Conservation (phyloP, 2,888 invertebrate species). For the Chrysomela aeneicollis region DNA sequence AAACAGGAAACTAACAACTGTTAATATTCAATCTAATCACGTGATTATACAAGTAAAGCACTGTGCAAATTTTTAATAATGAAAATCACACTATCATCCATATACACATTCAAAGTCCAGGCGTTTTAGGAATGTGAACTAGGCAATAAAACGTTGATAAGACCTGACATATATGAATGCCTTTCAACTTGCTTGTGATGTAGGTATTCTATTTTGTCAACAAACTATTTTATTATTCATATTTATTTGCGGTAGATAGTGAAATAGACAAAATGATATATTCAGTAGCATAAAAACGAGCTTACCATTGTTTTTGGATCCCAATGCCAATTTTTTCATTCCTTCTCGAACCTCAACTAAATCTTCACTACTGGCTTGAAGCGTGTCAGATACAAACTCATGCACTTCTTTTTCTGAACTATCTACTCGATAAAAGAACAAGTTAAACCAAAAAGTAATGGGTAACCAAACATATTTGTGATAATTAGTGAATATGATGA, state of each 20-base stretch:
- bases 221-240: too few species aligned
- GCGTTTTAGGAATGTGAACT: too few species aligned
- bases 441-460: slow-evolving; percentile 30
- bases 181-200: too few species aligned
- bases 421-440: slow-evolving; percentile 48
- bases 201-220: too few species aligned
- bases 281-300: slow-evolving; percentile 43
- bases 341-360: slow-evolving; percentile 78
- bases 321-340: slow-evolving; percentile 74
- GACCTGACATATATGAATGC: too few species aligned
- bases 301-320: slow-evolving; percentile 65
- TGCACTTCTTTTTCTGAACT: slow-evolving; percentile 61
- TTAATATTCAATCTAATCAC: slow-evolving; percentile 28
- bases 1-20: slow-evolving; percentile 61
- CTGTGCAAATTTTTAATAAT: slow-evolving; percentile 18
- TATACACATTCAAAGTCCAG: too few species aligned
- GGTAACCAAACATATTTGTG: slow-evolving; percentile 1
- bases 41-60: slow-evolving; percentile 17
- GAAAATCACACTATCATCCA: slow-evolving; percentile 3
- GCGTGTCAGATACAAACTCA: slow-evolving; percentile 81
- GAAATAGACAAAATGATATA: not conserved
- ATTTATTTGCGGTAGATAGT: too few species aligned
- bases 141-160: too few species aligned
- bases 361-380: slow-evolving; percentile 72
- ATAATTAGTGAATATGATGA: slow-evolving; percentile 13